A percentile compares a stretch with the other conserved stretches of the same genome.
phyloP scores from a whole-genome alignment of 64 coral and sea anemone species.

The Exaiptasia diaphana region DNA sequence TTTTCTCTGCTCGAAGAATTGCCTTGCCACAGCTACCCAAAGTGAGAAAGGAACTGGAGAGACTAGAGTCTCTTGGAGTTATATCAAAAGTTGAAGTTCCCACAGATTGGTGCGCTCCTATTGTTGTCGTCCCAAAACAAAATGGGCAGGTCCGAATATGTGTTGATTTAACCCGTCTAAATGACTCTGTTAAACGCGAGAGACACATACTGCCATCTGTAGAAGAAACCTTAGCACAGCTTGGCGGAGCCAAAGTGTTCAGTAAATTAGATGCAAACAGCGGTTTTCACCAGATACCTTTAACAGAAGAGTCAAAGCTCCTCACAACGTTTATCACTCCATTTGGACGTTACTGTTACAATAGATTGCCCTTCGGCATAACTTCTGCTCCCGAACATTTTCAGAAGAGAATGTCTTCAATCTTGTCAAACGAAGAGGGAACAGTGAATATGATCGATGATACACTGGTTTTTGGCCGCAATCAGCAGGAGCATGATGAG shows the following conservation, averaged over 20 bases:
- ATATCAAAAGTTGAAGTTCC: slow-evolving; percentile 35
- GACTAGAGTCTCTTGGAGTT: slow-evolving; percentile 10
- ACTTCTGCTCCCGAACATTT: slow-evolving; percentile 1
- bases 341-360: slow-evolving; percentile 14
- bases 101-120: slow-evolving; percentile 45
- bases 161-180: slow-evolving; percentile 35
- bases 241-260: slow-evolving; percentile 17
- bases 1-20: slow-evolving; percentile 27
- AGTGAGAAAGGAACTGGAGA: slow-evolving; percentile 38
- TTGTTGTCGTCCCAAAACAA: slow-evolving; percentile 15
- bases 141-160: slow-evolving; percentile 44
- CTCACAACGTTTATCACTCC: slow-evolving; percentile 4
- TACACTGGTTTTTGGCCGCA: background rate
- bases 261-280: slow-evolving; percentile 16
- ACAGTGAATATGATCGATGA: background rate
- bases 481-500: background rate
- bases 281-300: slow-evolving; percentile 12
- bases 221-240: slow-evolving; percentile 26
- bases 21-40: slow-evolving; percentile 24
- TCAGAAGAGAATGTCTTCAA: background rate
- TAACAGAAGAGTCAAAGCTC: slow-evolving; percentile 1
- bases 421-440: background rate
- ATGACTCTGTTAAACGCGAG: slow-evolving; percentile 41
- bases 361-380: slow-evolving; percentile 1
- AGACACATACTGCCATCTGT: slow-evolving; percentile 3